Evolutionary conservation across 2,888 invertebrate species (phyloP), one percentile per base, ranked within the genome.

Genomic region (Teleiodes luculella): DNA sequence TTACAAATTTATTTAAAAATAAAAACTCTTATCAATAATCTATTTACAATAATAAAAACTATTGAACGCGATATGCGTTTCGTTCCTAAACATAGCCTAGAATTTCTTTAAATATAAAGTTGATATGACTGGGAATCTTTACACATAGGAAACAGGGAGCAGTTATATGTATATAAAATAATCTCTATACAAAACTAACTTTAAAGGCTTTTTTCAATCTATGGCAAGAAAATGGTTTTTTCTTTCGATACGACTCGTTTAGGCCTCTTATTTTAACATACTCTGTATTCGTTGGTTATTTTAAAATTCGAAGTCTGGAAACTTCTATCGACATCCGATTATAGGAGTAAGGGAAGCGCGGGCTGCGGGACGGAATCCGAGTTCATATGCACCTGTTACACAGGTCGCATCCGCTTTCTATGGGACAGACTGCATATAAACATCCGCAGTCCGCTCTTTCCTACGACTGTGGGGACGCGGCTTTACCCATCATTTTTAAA

Each of bases 71-170:
- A 64, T 14, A 49, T 68, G 67, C 72, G 70, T 71, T 67, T 57
- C 51, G 61, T 74, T 71, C 78, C 80, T 81, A 78, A 76, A 78
- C 70, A 73, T 80, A 83, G 74, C 78, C 81, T 86, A 80, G 62
- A 53, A 58, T 64, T 68, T 70, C 68, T 66, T 68, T 72, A 70
- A 73, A 71, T 74, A 71, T 77, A 81, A 72, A 51, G 75, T 74
- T 88, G 89, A 88, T 88, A 88, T 88, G 88, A 86, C 81, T 86
- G 78, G 74, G 75, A 67, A 65, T 80, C 78, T 81, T 71, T 78
- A 80, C 77, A 79, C 58, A 68, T 65, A 74, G 78, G 75, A 72
- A 67, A 69, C 63, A 68, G 65, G 70, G 71, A 74, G 68, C 66
- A 70, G 58, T 66, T 62, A 59, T 64, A 54, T 49, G n/a, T 24